Percentiles rank a stretch among this genome's conserved stretches.
phyloP scores from a whole-genome alignment of 30 jellyfish, hydroid and myxozoan genomes.

The Pelagia noctiluca region DNA sequence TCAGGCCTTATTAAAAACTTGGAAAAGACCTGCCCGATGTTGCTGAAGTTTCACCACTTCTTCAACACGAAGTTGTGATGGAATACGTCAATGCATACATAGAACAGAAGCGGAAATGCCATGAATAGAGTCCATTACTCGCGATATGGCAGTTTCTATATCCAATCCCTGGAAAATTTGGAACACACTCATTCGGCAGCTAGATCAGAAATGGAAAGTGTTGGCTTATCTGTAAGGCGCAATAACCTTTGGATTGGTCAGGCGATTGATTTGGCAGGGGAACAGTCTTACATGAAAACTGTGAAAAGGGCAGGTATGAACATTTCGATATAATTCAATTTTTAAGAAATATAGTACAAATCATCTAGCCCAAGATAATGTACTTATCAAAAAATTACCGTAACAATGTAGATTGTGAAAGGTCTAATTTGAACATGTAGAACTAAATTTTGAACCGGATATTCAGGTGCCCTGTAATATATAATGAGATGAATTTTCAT shows the following conservation, averaged over 20 bases:
- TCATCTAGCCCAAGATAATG: too few species aligned
- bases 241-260: background rate
- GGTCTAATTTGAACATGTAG: too few species aligned
- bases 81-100: background rate
- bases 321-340: too few species aligned
- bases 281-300: slow-evolving; percentile 1
- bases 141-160: background rate
- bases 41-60: background rate
- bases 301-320: background rate
- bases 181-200: background rate
- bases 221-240: too few species aligned
- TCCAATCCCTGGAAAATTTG: background rate
- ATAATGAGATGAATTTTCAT: too few species aligned
- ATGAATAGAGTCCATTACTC: slow-evolving; percentile 5
- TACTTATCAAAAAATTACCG: too few species aligned
- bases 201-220: too few species aligned
- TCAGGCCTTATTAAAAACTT: background rate
- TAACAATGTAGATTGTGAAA: too few species aligned
- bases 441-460: too few species aligned
- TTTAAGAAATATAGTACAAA: too few species aligned
- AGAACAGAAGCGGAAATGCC: background rate
- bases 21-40: background rate
- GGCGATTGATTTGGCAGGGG: slow-evolving; percentile 9
- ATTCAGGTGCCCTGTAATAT: too few species aligned
- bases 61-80: background rate